These are phyloP conservation scores for Ginglymostoma cirratum DNA, from an alignment of 2,113 vertebrate species.

Conservation along the genomic window DNA sequence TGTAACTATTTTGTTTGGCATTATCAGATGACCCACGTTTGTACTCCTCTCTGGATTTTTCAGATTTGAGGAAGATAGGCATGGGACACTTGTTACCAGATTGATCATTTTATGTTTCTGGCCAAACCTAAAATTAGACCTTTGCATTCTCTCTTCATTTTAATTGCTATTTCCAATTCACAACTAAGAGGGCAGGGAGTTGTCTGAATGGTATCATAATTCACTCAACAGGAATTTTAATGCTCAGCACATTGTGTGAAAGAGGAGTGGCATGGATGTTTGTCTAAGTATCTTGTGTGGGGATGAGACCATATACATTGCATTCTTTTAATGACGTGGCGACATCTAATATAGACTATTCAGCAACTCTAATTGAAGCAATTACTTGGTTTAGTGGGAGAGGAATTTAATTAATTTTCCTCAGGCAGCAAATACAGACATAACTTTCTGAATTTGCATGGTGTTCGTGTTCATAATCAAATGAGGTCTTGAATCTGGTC, in stretches of 20 bases:
- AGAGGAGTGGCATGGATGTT: background rate
- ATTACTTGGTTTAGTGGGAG: background rate
- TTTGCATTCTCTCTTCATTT: background rate
- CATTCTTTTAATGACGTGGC: background rate
- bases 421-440: background rate
- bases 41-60: background rate
- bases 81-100: background rate
- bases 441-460: background rate
- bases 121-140: background rate
- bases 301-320: background rate
- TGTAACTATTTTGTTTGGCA: background rate
- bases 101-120: background rate
- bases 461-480: background rate
- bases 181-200: conserved; percentile 11
- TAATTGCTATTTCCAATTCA: background rate
- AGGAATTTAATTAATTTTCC: background rate
- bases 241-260: background rate
- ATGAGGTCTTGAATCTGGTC: background rate
- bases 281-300: background rate
- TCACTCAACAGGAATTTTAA: background rate
- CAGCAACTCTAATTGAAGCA: background rate
- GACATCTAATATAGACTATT: conserved; percentile 9
- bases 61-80: background rate
- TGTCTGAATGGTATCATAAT: background rate
- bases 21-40: background rate